Conservation (phyloP, 2,113 vertebrate species). For the Albula glossodonta region DNA sequence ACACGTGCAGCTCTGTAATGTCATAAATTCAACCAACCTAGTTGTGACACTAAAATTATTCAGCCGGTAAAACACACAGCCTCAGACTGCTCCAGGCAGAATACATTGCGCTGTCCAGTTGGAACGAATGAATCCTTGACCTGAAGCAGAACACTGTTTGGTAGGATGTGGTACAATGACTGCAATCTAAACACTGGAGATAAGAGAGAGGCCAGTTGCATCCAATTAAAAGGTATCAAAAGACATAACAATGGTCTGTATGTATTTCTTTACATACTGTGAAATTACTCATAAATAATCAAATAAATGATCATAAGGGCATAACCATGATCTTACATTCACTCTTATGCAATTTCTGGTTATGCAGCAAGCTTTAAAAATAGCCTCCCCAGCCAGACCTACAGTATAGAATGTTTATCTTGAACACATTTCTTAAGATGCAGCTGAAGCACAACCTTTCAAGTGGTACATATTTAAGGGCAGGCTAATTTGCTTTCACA, state of each 20-base stretch:
- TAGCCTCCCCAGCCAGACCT: slow-evolving; percentile 19
- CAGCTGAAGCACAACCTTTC: background rate
- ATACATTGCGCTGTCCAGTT: background rate
- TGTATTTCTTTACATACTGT: background rate
- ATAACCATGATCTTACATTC: background rate
- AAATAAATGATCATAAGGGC: background rate
- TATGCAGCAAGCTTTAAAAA: no score
- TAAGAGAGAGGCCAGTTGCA: background rate
- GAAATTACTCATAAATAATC: background rate
- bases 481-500: background rate
- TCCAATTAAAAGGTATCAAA: background rate
- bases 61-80: background rate
- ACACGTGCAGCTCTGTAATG: background rate
- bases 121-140: background rate
- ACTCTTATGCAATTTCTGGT: background rate
- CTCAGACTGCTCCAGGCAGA: background rate
- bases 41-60: background rate
- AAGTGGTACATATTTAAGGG: slow-evolving; percentile 11
- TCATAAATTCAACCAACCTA: background rate
- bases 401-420: background rate
- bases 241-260: background rate
- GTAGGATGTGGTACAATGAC: background rate
- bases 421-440: background rate
- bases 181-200: background rate
- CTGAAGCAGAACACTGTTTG: background rate